Evolutionary conservation across 1,140 invertebrate species (phyloP), one percentile per base, ranked within the genome.

Genomic region (Harlomillsia oculata): DNA sequence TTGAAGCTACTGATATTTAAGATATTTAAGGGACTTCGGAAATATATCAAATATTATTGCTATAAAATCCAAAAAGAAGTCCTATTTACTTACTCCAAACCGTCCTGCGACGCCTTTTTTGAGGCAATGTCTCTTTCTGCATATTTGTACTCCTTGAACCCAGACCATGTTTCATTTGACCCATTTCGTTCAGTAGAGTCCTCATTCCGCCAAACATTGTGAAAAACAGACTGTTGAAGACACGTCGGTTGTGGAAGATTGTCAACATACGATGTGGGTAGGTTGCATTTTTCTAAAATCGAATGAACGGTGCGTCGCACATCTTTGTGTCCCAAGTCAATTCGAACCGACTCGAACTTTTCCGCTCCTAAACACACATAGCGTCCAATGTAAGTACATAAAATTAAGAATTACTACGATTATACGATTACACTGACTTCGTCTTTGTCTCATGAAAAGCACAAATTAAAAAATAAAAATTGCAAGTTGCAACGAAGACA

Each of bases 211-310:
- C n/a, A 40, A 20, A 41, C 6, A 20, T 53, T 21, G 13, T 51
- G 21, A n/a, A 32, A 23, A 18, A n/a, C 26, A 20, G n/a, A 14
- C 18, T 48, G 29, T 32, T 5, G 23, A 11, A 16, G 1, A 23
- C 23, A 20, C n/a, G 63, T 37, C n/a, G 18, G 14, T 18, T 70
- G 63, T 40, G 71, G 62, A 8, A 87, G 79, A 70, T 79, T 84
- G 66, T 90, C 84, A 2, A 91, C 74, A 72, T 87, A 90, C 16
- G 83, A 82, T 26, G 88, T 89, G 20, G 87, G 81, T 36, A 93
- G 75, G 70, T 86, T 80, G 72, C 87, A 92, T 16, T 82, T 78
- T 68, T 82, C 81, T 52, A 93, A 73, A 56, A 93, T 82, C 55
- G 79, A 80, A 6, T 82, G 72, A 37, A 93, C 81, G n/a, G 86